phyloP scores from a whole-genome alignment of 2,113 vertebrate species.

The Illadopsis cleaveri region DNA sequence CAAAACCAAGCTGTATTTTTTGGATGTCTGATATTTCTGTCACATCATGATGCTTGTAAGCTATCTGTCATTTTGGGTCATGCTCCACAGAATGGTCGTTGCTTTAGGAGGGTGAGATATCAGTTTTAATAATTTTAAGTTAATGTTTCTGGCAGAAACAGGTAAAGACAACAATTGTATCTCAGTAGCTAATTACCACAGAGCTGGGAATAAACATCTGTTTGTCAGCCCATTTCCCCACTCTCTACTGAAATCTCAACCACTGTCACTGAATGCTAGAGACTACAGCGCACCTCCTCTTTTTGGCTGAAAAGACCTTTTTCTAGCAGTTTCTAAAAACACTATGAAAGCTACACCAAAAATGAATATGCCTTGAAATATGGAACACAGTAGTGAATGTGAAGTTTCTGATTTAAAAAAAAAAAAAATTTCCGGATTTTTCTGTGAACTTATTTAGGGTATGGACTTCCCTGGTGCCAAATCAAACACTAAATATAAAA shows the following conservation, averaged over 20 bases:
- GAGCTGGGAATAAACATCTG: neutral
- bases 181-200: neutral
- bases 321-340: neutral
- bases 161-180: neutral
- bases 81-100: neutral
- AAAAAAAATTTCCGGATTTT: neutral
- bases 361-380: neutral
- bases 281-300: neutral
- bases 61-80: neutral
- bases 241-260: neutral
- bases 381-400: neutral
- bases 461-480: neutral
- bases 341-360: neutral
- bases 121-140: neutral
- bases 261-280: accelerated
- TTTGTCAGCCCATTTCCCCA: neutral
- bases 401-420: neutral
- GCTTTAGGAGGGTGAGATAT: neutral
- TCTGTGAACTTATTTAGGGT: neutral
- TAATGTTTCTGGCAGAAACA: neutral
- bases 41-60: neutral
- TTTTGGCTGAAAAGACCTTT: neutral
- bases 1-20: neutral
- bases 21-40: neutral
- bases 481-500: neutral